These are phyloP conservation scores for Agonopterix alstromeriana DNA, from an alignment of 2,888 invertebrate genomes.

Conservation along the genomic window DNA sequence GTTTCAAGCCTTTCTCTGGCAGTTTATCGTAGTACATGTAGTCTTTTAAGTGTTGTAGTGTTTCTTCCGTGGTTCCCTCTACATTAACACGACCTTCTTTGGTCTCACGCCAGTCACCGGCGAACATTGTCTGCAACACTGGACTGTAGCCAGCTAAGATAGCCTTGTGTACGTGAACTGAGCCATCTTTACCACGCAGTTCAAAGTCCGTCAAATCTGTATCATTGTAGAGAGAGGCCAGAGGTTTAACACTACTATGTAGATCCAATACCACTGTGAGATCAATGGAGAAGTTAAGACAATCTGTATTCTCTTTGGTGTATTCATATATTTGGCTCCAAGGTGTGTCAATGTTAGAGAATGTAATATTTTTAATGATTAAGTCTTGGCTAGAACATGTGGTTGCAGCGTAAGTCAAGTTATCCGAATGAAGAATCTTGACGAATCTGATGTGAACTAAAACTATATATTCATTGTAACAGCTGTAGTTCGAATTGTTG, in stretches of 20 bases:
- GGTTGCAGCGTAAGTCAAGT: no score
- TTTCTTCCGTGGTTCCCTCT: not conserved
- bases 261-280: no score
- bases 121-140: constrained; percentile 3
- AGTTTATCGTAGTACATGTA: constrained; percentile 1
- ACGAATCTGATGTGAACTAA: no score
- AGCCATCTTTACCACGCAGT: not conserved
- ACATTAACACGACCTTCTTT: not conserved
- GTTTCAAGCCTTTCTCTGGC: not conserved
- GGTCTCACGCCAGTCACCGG: not conserved
- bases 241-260: not conserved
- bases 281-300: no score
- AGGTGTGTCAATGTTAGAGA: no score
- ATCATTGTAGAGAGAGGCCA: constrained; percentile 3
- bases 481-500: no score
- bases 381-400: no score
- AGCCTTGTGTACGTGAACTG: constrained; percentile 5
- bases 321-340: no score
- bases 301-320: no score
- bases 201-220: constrained; percentile 4
- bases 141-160: constrained; percentile 6
- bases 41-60: constrained; percentile 1
- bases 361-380: no score
- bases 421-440: no score
- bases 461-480: no score